Percentiles rank a stretch among this genome's conserved stretches.
Evolutionary conservation across 1,140 invertebrate genomes (phyloP).

Genomic region (Proctacanthus coquilletti): DNA sequence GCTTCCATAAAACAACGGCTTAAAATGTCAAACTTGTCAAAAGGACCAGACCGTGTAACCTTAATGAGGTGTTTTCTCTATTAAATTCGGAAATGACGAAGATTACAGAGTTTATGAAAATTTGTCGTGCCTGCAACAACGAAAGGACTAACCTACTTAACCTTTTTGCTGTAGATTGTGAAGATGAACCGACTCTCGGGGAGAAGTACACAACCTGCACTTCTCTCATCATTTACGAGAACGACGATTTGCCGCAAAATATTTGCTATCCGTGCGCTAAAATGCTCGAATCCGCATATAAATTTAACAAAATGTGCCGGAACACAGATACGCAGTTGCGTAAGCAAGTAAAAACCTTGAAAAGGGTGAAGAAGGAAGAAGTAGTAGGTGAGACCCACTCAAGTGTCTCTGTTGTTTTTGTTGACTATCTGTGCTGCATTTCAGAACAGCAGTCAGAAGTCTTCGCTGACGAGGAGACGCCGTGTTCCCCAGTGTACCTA

Average conservation of each 20-base stretch:
- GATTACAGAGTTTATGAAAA: background rate
- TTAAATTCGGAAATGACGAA: background rate
- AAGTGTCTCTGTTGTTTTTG: no score
- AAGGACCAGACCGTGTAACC: background rate
- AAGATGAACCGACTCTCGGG: background rate
- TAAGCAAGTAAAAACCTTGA: background rate
- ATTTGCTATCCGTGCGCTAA: background rate
- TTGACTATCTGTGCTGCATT: no score
- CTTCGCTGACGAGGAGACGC: no score
- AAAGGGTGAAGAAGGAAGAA: no score
- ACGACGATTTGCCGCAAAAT: background rate
- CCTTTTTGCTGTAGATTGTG: background rate
- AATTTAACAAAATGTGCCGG: background rate
- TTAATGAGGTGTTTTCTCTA: background rate
- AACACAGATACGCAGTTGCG: background rate
- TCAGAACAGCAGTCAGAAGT: no score
- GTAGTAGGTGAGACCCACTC: no score
- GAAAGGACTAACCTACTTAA: background rate
- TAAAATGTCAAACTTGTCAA: background rate
- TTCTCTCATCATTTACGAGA: background rate
- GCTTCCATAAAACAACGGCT: no score
- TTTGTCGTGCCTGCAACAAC: background rate
- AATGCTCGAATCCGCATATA: background rate
- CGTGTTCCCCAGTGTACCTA: no score
- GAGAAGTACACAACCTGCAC: background rate